These are phyloP conservation scores for Mareca penelope DNA, from an alignment of 2,797 vertebrate species.

Conservation along the genomic window DNA sequence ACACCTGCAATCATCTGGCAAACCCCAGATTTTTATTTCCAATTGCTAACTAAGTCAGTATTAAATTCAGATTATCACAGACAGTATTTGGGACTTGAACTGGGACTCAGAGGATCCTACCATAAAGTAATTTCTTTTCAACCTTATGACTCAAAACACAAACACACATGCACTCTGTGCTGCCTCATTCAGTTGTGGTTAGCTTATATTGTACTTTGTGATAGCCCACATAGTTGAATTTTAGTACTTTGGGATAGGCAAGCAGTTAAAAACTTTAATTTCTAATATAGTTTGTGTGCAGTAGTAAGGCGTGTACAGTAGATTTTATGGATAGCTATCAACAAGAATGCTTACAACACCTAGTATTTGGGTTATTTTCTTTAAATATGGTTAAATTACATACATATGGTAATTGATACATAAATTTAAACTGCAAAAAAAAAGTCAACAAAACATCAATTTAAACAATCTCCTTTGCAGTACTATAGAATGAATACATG, in stretches of 20 bases:
- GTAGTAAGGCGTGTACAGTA: neutral
- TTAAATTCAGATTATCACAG: neutral
- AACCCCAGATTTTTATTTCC: neutral
- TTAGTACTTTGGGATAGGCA: neutral
- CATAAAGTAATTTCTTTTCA: slow-evolving; percentile 3
- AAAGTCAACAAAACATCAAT: neutral
- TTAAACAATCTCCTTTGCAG: neutral
- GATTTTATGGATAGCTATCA: neutral
- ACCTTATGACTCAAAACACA: slow-evolving; percentile 34
- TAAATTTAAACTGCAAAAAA: neutral
- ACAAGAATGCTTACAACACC: neutral
- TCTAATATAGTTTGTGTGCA: neutral
- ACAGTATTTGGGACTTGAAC: neutral
- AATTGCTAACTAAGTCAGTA: neutral
- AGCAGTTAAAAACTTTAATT: neutral
- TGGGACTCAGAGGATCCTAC: neutral
- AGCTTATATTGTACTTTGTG: neutral
- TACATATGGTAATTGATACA: neutral
- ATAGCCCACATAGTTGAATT: neutral
- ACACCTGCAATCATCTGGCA: neutral
- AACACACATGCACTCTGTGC: neutral
- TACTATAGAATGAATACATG: neutral
- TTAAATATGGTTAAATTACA: neutral
- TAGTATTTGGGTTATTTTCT: neutral
- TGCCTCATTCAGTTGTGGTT: neutral